A percentile compares a stretch with the other conserved stretches of the same genome.
These are phyloP conservation scores for Drusus annulatus DNA, from an alignment of 1,140 invertebrate species.

Conservation along the genomic window DNA sequence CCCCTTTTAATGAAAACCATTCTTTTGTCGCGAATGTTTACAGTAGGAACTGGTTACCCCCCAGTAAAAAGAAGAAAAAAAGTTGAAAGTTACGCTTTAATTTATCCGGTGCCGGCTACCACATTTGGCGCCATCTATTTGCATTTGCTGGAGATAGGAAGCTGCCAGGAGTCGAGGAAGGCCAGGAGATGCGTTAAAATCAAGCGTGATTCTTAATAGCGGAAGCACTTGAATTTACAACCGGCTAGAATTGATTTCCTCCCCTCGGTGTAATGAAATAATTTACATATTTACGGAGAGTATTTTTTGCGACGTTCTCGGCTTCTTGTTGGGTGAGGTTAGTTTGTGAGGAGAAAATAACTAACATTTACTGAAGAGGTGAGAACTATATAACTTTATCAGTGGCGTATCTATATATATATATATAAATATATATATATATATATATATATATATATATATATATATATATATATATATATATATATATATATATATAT, in stretches of 20 bases:
- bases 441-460: too few species aligned
- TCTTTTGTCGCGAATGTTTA: constrained; percentile 44
- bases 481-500: too few species aligned
- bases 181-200: constrained; percentile 9
- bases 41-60: background rate
- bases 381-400: too few species aligned
- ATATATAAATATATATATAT: too few species aligned
- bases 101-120: constrained; percentile 28
- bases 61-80: background rate
- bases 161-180: background rate
- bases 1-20: constrained; percentile 45
- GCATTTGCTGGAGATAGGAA: constrained; percentile 17
- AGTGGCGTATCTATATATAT: too few species aligned
- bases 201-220: background rate
- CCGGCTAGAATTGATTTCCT: constrained; percentile 12
- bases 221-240: constrained; percentile 20
- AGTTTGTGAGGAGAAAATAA: too few species aligned
- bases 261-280: background rate
- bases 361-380: too few species aligned
- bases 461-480: too few species aligned
- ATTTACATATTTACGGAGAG: background rate
- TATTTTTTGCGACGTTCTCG: too few species aligned
- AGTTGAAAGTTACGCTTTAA: constrained; percentile 31
- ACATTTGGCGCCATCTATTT: constrained; percentile 37
- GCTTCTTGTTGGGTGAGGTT: too few species aligned